Evolutionary conservation across 2,797 vertebrate genomes (phyloP).

Genomic region (Syngnathus rostellatus): DNA sequence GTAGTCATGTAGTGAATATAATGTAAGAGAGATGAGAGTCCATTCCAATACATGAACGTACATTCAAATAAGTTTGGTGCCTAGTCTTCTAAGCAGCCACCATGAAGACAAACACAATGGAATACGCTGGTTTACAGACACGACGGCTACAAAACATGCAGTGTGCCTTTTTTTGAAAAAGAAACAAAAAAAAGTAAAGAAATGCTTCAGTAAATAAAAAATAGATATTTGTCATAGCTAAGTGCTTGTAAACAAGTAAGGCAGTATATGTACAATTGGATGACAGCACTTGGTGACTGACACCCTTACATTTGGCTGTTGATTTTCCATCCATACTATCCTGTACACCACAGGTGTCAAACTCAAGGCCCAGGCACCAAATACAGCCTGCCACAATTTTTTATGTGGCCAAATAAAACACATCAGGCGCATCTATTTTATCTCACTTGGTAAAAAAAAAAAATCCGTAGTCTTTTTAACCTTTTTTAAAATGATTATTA

Average conservation of each 20-base stretch:
- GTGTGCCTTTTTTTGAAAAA: slow-evolving; percentile 27
- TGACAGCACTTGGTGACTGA: slow-evolving; percentile 65
- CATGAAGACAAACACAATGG: slow-evolving; percentile 36
- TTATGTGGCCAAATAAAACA: neutral
- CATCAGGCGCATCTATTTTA: neutral
- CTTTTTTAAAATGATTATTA: neutral
- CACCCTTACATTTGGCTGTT: slow-evolving; percentile 63
- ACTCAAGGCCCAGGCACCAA: neutral
- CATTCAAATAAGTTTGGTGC: slow-evolving; percentile 43
- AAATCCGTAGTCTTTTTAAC: neutral
- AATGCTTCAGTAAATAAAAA: slow-evolving; percentile 71
- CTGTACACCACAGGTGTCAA: slow-evolving; percentile 12
- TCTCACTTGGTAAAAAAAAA: neutral
- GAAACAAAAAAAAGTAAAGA: slow-evolving; percentile 42
- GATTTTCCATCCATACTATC: slow-evolving; percentile 62
- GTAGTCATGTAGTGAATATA: slow-evolving; percentile 64
- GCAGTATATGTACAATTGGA: slow-evolving; percentile 58
- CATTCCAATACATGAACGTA: slow-evolving; percentile 47
- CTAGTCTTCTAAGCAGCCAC: slow-evolving; percentile 44
- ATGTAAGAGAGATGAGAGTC: slow-evolving; percentile 43
- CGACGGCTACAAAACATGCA: slow-evolving; percentile 51
- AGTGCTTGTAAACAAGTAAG: slow-evolving; percentile 80
- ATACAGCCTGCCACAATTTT: neutral
- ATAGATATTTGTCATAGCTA: slow-evolving; percentile 65
- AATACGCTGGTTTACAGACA: slow-evolving; percentile 35